Percentiles rank a stretch among this genome's conserved stretches.
Evolutionary conservation across 2,797 vertebrate genomes (phyloP).

Genomic region (Heteromormyrus szaboi): DNA sequence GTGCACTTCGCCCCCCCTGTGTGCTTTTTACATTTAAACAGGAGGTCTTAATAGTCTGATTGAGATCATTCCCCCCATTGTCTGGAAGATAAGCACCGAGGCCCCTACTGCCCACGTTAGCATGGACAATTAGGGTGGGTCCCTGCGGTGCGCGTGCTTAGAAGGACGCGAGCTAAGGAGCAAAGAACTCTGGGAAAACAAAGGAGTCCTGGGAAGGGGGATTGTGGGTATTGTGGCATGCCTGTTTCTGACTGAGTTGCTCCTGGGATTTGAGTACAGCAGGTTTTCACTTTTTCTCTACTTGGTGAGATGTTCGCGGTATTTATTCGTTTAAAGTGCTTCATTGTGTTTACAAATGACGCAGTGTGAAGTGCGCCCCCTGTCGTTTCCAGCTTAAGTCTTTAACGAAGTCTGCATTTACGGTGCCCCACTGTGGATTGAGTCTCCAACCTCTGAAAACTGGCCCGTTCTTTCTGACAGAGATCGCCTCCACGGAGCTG

Average conservation of each 20-base stretch:
- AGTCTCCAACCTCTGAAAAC: neutral
- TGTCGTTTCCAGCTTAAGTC: neutral
- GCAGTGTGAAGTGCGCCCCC: neutral
- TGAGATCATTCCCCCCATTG: neutral
- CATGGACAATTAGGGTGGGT: neutral
- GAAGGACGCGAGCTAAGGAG: neutral
- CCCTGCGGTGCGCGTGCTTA: neutral
- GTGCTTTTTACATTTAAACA: neutral
- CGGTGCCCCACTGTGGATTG: neutral
- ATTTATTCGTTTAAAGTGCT: neutral
- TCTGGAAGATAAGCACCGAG: neutral
- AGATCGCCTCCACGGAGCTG: slow-evolving; percentile 52
- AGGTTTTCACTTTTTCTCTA: neutral
- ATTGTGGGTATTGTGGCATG: neutral
- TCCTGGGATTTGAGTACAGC: neutral
- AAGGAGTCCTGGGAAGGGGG: neutral
- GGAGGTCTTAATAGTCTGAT: neutral
- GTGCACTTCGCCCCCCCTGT: neutral
- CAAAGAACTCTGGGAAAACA: neutral
- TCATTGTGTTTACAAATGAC: neutral
- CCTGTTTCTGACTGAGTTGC: neutral
- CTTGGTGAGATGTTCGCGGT: neutral
- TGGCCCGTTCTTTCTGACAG: slow-evolving; percentile 45
- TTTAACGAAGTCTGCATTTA: neutral
- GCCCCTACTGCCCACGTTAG: neutral